Evolutionary conservation across 2,113 vertebrate species (phyloP).

Genomic region (Actinemys pallida): DNA sequence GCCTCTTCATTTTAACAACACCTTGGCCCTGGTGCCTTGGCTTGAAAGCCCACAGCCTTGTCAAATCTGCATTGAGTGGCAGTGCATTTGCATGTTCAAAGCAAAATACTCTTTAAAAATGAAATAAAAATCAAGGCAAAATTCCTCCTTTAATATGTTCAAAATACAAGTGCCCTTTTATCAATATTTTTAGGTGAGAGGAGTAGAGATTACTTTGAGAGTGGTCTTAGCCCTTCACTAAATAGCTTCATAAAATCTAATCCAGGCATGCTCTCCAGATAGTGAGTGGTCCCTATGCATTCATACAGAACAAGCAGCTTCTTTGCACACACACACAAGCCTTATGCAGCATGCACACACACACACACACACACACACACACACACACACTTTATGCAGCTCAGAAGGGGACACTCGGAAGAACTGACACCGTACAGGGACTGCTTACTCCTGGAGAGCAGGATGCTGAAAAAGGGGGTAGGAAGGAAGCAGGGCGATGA

Average conservation of each 20-base stretch:
- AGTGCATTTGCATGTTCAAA: not conserved
- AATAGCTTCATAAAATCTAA: not conserved
- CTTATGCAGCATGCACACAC: not conserved
- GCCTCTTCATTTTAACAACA: not conserved
- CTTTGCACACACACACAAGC: too few relatives aligned
- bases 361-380: too few relatives aligned
- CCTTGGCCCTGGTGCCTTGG: not conserved
- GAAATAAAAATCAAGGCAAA: not conserved
- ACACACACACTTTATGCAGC: not conserved
- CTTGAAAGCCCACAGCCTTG: not conserved
- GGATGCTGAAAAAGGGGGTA: not conserved
- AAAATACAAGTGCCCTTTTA: conserved; percentile 1
- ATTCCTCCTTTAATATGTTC: not conserved
- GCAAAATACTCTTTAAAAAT: not conserved
- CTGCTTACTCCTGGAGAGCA: not conserved
- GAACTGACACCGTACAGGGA: not conserved
- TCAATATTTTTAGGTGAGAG: not conserved
- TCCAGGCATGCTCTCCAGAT: not conserved
- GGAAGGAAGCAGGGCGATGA: not conserved
- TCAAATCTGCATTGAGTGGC: not conserved
- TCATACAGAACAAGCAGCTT: not conserved
- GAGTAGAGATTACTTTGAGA: not conserved
- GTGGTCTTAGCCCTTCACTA: not conserved
- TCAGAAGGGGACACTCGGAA: not conserved
- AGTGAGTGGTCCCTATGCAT: not conserved